phyloP scores from a whole-genome alignment of 2,797 vertebrate genomes.

The Sebastes miniatus region DNA sequence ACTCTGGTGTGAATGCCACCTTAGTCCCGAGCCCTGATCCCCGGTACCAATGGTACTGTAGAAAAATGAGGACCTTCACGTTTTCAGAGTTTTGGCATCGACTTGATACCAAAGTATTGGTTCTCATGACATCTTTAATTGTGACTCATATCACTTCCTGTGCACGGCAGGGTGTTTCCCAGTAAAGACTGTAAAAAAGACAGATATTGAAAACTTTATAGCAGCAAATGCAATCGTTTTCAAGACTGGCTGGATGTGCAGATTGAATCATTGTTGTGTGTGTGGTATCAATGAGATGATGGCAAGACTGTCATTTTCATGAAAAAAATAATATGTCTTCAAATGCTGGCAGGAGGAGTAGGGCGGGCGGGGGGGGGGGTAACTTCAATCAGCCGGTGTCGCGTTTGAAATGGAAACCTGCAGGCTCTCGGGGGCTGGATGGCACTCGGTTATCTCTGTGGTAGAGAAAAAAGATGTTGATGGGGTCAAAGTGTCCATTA shows the following conservation, averaged over 20 bases:
- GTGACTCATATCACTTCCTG: neutral
- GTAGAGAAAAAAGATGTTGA: neutral
- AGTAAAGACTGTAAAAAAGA: neutral
- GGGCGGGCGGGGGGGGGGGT: fast-evolving
- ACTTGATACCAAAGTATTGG: too few species aligned
- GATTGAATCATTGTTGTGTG: constrained; percentile 1
- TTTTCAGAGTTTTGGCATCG: neutral
- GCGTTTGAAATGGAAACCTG: neutral
- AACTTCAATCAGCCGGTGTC: neutral
- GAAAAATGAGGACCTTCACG: too few species aligned
- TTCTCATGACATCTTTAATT: too few species aligned
- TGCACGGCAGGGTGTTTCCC: neutral
- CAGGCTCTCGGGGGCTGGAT: neutral
- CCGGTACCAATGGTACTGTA: neutral
- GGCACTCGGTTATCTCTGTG: neutral
- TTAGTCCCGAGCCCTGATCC: neutral
- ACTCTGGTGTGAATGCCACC: too few species aligned
- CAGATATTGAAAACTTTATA: neutral
- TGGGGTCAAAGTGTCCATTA: constrained; percentile 27
- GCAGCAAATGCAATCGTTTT: neutral
- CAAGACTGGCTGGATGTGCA: neutral
- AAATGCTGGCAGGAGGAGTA: neutral
- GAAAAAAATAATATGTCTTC: neutral
- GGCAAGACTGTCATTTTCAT: neutral
- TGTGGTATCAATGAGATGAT: neutral